These are phyloP conservation scores for Metellina segmentata DNA, from an alignment of 2,888 invertebrate species.

Conservation along the genomic window DNA sequence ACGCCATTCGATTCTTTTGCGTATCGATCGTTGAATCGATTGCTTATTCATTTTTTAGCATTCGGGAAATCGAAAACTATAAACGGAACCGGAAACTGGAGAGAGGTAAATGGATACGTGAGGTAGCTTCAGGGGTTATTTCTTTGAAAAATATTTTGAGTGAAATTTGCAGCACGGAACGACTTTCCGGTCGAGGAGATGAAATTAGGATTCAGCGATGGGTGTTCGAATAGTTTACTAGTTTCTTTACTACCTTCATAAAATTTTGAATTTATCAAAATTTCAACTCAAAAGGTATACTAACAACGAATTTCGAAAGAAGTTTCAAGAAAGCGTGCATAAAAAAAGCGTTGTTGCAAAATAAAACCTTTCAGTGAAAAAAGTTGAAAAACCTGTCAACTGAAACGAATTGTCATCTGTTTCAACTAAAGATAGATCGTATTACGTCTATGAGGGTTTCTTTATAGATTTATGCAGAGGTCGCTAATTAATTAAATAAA, in stretches of 20 bases:
- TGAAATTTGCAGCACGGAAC: not conserved
- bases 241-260: no score
- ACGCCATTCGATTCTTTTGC: not conserved
- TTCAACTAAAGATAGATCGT: not conserved
- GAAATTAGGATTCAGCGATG: not conserved
- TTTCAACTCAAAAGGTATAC: no score
- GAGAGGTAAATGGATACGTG: not conserved
- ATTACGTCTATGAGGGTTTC: no score
- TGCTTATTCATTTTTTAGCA: not conserved
- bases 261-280: no score
- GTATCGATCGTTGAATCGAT: not conserved
- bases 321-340: no score
- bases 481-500: no score
- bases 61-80: not conserved
- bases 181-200: not conserved
- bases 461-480: no score
- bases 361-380: no score
- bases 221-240: not conserved
- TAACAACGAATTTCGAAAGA: no score
- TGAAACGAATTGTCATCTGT: not conserved
- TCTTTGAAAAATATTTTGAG: not conserved
- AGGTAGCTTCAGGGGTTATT: not conserved
- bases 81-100: not conserved
- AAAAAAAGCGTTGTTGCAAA: no score
- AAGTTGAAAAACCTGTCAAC: no score